A percentile compares a stretch with the other conserved stretches of the same genome.
Conservation (phyloP, 2,113 vertebrate genomes). For the human (Homo sapiens) region GRCh38 chr7:102631001-102631500, state of each 20-base stretch:
- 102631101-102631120: neutral
- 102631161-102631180: neutral
- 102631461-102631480: neutral
- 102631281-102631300: neutral
- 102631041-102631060: neutral
- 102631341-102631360: neutral
- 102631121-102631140: neutral
- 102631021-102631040: neutral
- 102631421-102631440: neutral
- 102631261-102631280: neutral
- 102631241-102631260: neutral
- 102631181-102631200: no score
- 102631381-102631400: neutral
- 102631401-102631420: neutral
- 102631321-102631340: rapidly evolving
- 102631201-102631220: neutral
- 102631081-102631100: neutral
- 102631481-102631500: neutral
- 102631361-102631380: neutral
- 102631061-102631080: neutral
- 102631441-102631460: neutral
- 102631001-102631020: no score
- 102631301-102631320: neutral
- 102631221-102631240: neutral
- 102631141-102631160: neutral